Percentiles rank a stretch among this genome's conserved stretches.
Evolutionary conservation across 1,140 invertebrate species (phyloP).

Genomic region (Laodelphax striatellus): DNA sequence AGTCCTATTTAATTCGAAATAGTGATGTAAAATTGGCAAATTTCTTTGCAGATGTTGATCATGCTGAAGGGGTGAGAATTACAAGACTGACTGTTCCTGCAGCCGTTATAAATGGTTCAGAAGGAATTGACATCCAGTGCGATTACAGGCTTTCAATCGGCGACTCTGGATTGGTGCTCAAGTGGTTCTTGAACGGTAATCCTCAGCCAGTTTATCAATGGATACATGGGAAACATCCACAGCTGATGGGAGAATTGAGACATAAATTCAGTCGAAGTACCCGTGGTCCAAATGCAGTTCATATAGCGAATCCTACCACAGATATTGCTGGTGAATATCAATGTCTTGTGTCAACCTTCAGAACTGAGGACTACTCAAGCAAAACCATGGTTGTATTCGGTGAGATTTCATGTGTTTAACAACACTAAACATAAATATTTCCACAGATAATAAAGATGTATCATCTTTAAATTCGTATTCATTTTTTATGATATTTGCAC

Average conservation of each 20-base stretch:
- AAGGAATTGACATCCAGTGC: slow-evolving; percentile 52
- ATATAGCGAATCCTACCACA: slow-evolving; percentile 52
- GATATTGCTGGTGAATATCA: slow-evolving; percentile 63
- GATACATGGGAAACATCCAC: slow-evolving; percentile 44
- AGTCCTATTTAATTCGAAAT: too few relatives aligned
- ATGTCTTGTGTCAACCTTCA: slow-evolving; percentile 58
- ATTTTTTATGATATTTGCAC: too few relatives aligned
- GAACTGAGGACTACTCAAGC: slow-evolving; percentile 46
- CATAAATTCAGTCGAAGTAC: slow-evolving; percentile 52
- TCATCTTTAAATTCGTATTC: too few relatives aligned
- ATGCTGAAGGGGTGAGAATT: slow-evolving; percentile 45
- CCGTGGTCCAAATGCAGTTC: slow-evolving; percentile 57
- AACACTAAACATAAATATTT: too few relatives aligned
- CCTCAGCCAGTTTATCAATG: slow-evolving; percentile 57
- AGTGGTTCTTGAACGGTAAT: slow-evolving; percentile 60
- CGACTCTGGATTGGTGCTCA: slow-evolving; percentile 50
- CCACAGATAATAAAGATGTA: too few relatives aligned
- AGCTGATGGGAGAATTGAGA: slow-evolving; percentile 33
- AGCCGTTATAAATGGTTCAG: slow-evolving; percentile 46
- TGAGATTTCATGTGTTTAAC: slow-evolving; percentile 37
- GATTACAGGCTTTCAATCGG: slow-evolving; percentile 46
- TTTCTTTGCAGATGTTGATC: not conserved
- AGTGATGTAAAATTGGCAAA: too few relatives aligned
- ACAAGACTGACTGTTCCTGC: slow-evolving; percentile 49
- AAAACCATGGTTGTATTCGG: slow-evolving; percentile 61